Evolutionary conservation across 2,888 invertebrate species (phyloP).

Genomic region (Lithophane socia): DNA sequence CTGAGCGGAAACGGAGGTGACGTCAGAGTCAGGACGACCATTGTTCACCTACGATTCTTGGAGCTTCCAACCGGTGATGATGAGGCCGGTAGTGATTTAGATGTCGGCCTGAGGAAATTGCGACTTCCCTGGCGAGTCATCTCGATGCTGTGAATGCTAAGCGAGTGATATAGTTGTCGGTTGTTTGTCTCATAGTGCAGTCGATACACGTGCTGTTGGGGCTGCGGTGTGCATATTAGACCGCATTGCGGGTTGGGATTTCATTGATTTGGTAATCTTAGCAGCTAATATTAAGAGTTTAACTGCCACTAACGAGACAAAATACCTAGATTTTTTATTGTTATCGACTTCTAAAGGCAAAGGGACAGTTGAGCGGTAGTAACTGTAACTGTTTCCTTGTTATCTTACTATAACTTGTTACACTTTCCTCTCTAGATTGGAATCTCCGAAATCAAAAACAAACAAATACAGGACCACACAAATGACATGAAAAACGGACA

Average conservation of each 20-base stretch:
- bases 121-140: slow-evolving; percentile 61
- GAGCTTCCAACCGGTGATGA: slow-evolving; percentile 62
- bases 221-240: slow-evolving; percentile 9
- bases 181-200: slow-evolving; percentile 33
- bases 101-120: slow-evolving; percentile 63
- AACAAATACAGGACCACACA: slow-evolving; percentile 73
- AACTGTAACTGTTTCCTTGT: background rate
- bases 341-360: too few species aligned
- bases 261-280: slow-evolving; percentile 2
- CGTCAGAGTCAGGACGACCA: slow-evolving; percentile 77
- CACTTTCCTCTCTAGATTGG: slow-evolving; percentile 10
- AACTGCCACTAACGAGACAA: too few species aligned
- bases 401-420: background rate
- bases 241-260: slow-evolving; percentile 24
- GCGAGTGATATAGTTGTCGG: slow-evolving; percentile 40
- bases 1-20: slow-evolving; percentile 88
- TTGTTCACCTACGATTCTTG: slow-evolving; percentile 79
- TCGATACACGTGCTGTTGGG: slow-evolving; percentile 11
- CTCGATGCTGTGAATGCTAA: slow-evolving; percentile 59
- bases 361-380: too few species aligned
- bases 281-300: too few species aligned
- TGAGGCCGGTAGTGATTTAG: slow-evolving; percentile 66
- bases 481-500: slow-evolving; percentile 70
- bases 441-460: slow-evolving; percentile 48
- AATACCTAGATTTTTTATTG: too few species aligned